phyloP scores from a whole-genome alignment of 30 jellyfish, hydroid and myxozoan genomes.

The Turritopsis rubra region DNA sequence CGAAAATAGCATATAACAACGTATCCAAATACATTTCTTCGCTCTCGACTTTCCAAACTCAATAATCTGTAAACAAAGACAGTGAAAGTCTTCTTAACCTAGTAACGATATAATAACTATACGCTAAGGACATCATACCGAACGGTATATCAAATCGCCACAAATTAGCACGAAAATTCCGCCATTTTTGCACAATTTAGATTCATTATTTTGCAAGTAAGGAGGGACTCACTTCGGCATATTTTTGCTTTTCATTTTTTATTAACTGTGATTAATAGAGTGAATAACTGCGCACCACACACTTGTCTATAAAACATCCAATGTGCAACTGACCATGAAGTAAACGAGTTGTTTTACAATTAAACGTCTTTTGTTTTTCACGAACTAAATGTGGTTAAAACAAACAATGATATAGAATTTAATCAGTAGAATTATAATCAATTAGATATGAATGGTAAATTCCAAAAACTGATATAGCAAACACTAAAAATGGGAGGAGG shows the following conservation, averaged over 20 bases:
- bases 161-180: neutral
- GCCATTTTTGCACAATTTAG: neutral
- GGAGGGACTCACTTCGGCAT: neutral
- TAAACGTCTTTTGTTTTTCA: neutral
- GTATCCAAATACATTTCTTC: neutral
- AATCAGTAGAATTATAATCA: neutral
- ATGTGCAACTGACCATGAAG: constrained; percentile 3
- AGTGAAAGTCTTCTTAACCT: neutral
- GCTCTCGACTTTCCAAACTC: neutral
- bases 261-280: constrained; percentile 13
- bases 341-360: neutral
- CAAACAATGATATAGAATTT: neutral
- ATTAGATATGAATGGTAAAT: neutral
- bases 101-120: too few species aligned
- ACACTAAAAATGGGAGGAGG: too few species aligned
- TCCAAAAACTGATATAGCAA: neutral
- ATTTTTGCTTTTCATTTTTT: neutral
- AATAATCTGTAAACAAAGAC: neutral
- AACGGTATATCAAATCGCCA: neutral
- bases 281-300: constrained; percentile 1
- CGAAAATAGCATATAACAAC: neutral
- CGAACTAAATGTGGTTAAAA: neutral
- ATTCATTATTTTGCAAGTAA: neutral
- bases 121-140: neutral
- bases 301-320: neutral